These are phyloP conservation scores for Thalassaphorura encarpata DNA, from an alignment of 1,140 invertebrate species.

Conservation along the genomic window DNA sequence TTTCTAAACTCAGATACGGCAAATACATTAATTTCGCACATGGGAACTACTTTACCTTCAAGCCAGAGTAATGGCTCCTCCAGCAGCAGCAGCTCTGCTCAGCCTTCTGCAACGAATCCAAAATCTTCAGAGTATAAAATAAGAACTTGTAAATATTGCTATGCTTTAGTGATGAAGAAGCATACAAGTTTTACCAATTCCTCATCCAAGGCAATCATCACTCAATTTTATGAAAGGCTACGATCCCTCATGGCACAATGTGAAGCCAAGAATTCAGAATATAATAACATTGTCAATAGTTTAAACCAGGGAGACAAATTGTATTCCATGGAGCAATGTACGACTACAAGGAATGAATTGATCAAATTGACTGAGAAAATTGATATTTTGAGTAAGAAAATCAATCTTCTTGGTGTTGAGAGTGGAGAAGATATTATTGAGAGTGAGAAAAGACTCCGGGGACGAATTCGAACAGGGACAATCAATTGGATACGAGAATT, in stretches of 20 bases:
- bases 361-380: conserved; percentile 7
- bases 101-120: neutral
- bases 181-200: neutral
- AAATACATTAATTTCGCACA: neutral
- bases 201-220: neutral
- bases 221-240: conserved; percentile 10
- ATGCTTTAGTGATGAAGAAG: neutral
- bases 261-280: conserved; percentile 1
- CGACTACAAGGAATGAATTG: neutral
- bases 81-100: no score
- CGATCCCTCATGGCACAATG: neutral
- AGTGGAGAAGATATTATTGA: neutral
- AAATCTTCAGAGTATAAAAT: neutral
- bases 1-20: neutral
- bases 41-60: neutral
- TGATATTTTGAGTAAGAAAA: conserved; percentile 1
- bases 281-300: neutral
- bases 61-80: neutral
- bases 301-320: neutral
- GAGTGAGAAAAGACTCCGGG: neutral
- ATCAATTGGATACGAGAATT: conserved; percentile 10
- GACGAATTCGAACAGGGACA: neutral
- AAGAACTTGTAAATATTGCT: neutral
- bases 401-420: neutral
- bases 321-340: neutral